A percentile compares a stretch with the other conserved stretches of the same genome.
Conservation (phyloP, 2,888 invertebrate species). For the Syritta pipiens region DNA sequence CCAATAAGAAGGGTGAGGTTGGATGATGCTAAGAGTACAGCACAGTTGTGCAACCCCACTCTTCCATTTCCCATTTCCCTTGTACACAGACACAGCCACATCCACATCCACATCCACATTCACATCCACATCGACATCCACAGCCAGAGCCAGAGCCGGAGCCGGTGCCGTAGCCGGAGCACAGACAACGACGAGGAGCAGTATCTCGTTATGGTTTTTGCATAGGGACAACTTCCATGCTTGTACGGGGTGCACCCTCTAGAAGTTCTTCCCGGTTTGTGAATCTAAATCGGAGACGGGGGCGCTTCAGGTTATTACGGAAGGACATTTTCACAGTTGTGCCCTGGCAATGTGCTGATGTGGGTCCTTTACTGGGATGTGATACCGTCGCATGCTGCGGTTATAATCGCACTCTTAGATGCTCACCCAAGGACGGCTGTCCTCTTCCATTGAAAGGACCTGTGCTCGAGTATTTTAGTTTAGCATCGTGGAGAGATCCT, state of each 20-base stretch:
- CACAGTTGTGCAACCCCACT: constrained; percentile 6
- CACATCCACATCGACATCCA: too few relatives aligned
- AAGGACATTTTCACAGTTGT: constrained; percentile 61
- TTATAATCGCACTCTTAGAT: constrained; percentile 48
- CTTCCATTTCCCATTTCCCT: constrained; percentile 41
- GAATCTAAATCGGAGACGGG: constrained; percentile 64
- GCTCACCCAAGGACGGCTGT: constrained; percentile 54
- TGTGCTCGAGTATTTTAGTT: constrained; percentile 41
- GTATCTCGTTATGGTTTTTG: constrained; percentile 67
- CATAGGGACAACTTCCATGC: constrained; percentile 55
- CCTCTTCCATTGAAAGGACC: constrained; percentile 21
- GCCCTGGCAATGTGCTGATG: constrained; percentile 56
- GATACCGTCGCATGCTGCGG: constrained; percentile 42
- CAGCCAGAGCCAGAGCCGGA: too few relatives aligned
- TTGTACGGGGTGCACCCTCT: constrained; percentile 37
- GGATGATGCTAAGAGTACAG: too few relatives aligned
- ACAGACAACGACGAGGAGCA: constrained; percentile 28
- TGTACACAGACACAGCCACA: constrained; percentile 25
- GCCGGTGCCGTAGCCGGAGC: too few relatives aligned
- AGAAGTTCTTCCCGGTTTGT: constrained; percentile 57
- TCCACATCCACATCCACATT: too few relatives aligned
- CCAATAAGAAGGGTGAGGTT: constrained; percentile 42
- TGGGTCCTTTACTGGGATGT: constrained; percentile 46
- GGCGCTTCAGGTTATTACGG: constrained; percentile 56
- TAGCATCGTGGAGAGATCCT: constrained; percentile 28